phyloP scores from a whole-genome alignment of 2,888 invertebrate genomes.

The Ormyrus thymus region DNA sequence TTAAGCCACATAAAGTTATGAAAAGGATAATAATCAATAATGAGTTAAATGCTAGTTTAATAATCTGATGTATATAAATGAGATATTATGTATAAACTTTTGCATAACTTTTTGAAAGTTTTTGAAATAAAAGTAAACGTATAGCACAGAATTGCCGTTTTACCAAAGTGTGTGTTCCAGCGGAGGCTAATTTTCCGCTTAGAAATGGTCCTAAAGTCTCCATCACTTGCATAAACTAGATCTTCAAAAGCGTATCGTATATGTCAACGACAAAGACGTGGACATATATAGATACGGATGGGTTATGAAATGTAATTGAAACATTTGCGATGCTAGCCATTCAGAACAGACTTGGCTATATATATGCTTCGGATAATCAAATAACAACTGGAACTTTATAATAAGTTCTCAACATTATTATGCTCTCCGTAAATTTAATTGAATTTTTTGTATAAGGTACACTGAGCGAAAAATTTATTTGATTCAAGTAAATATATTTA shows the following conservation, averaged over 20 bases:
- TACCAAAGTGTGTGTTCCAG: not conserved
- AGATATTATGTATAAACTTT: too few species aligned
- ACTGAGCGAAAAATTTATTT: too few species aligned
- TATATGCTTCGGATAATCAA: slow-evolving; percentile 7
- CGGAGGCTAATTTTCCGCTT: not conserved
- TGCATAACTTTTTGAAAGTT: too few species aligned
- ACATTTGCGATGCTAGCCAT: slow-evolving; percentile 24
- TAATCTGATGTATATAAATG: too few species aligned
- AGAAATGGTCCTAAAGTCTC: slow-evolving; percentile 24
- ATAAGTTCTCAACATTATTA: too few species aligned
- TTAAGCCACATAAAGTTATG: too few species aligned
- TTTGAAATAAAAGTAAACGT: too few species aligned
- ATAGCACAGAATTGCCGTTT: not conserved
- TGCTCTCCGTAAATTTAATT: too few species aligned
- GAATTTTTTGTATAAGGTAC: too few species aligned
- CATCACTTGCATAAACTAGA: slow-evolving; percentile 34
- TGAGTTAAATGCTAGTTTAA: too few species aligned
- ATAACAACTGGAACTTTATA: not conserved
- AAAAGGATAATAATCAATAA: too few species aligned
- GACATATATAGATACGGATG: slow-evolving; percentile 29
- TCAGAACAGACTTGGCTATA: slow-evolving; percentile 8
- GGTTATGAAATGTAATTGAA: slow-evolving; percentile 50
- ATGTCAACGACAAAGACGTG: slow-evolving; percentile 45
- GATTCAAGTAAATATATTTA: too few species aligned
- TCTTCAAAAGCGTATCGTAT: slow-evolving; percentile 29